Evolutionary conservation across 2,888 invertebrate genomes (phyloP).

Genomic region (Mythimna impura): DNA sequence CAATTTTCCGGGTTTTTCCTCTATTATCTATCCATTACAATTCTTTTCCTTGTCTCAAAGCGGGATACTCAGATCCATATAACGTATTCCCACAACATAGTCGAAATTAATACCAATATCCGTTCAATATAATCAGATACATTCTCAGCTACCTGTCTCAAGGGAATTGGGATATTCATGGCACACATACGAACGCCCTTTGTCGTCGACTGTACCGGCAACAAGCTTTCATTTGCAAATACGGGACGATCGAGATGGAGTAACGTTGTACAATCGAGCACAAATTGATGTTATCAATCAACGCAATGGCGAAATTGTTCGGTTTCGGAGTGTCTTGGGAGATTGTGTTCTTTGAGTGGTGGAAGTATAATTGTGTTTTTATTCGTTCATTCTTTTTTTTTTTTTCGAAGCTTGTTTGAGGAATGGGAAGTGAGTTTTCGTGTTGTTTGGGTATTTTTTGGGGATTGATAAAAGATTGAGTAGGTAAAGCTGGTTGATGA

Average conservation of each 20-base stretch:
- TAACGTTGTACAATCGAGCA: conserved; percentile 54
- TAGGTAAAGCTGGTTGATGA: neutral
- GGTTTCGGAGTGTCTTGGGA: conserved; percentile 48
- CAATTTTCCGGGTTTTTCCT: neutral
- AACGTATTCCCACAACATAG: conserved; percentile 28
- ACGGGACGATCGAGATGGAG: conserved; percentile 51
- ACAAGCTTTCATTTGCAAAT: conserved; percentile 43
- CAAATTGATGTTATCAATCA: conserved; percentile 65
- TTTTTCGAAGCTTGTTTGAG: conserved; percentile 40
- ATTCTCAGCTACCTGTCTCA: conserved; percentile 43
- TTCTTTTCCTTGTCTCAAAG: conserved; percentile 7
- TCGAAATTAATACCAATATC: conserved; percentile 54
- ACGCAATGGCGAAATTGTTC: conserved; percentile 30
- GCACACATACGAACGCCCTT: conserved; percentile 48
- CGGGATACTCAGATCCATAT: neutral
- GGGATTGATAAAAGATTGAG: neutral
- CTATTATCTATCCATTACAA: neutral
- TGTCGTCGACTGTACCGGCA: conserved; percentile 32
- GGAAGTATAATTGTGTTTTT: conserved; percentile 41
- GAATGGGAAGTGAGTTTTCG: conserved; percentile 40
- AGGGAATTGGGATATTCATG: conserved; percentile 36
- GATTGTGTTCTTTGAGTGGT: conserved; percentile 39
- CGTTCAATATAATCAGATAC: conserved; percentile 53
- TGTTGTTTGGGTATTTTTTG: conserved; percentile 13
- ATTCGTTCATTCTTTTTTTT: conserved; percentile 4